Conservation (phyloP, 2,797 vertebrate species). For the Vultur gryphus region DNA sequence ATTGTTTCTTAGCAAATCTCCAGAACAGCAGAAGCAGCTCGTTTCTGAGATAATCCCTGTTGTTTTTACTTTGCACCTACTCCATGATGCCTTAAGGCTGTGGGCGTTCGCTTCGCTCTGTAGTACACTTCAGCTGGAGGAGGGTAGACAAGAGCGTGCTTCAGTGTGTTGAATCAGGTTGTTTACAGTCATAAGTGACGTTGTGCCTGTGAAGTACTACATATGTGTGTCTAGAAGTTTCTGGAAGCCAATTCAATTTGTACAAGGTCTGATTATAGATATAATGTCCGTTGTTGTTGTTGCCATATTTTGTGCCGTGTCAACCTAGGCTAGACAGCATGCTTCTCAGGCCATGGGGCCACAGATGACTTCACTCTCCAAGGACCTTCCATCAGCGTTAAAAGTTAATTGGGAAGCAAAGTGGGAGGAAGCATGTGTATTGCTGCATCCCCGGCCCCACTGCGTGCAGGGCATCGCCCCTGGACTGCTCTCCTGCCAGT, state of each 20-base stretch:
- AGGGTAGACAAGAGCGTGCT: neutral
- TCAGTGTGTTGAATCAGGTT: neutral
- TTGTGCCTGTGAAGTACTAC: neutral
- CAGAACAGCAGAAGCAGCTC: neutral
- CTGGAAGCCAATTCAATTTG: neutral
- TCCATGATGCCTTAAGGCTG: neutral
- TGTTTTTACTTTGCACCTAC: neutral
- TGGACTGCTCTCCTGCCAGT: neutral
- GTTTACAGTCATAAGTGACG: neutral
- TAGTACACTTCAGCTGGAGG: neutral
- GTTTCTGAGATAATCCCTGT: neutral
- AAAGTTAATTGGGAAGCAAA: neutral
- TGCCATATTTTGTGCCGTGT: neutral
- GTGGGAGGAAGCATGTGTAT: neutral
- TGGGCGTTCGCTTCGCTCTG: neutral
- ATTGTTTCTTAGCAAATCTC: neutral
- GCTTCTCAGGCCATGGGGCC: neutral
- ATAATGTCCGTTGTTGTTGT: neutral
- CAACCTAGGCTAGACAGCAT: neutral
- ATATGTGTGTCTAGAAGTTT: constrained; percentile 3
- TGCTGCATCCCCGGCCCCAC: neutral
- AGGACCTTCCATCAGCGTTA: neutral
- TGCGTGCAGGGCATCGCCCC: neutral
- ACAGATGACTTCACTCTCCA: neutral
- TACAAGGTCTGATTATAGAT: neutral